Evolutionary conservation across 1,140 invertebrate genomes (phyloP), one percentile per base, ranked within the genome.

Genomic region (Oreohelix idahoensis): DNA sequence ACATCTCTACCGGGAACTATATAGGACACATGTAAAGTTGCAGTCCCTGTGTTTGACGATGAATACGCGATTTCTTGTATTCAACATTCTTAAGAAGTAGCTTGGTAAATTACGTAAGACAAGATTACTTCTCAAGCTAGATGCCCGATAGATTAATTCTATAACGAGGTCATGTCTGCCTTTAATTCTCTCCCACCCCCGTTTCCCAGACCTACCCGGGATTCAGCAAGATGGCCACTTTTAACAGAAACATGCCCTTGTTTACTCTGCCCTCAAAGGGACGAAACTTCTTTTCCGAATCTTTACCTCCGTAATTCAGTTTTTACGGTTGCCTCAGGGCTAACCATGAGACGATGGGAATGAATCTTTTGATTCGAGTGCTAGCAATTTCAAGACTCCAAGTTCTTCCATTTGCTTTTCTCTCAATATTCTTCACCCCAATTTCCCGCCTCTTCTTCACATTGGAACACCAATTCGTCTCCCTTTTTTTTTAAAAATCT

Each of bases 321-420:
- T 74, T 74, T 74, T 74, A 74, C 71, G n/a, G 38, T 74, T 74
- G 71, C 38, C 71, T 42, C 71, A 8, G 39, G 71, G 71, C 38
- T 8, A n/a, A 42, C 35, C 71, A 1, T 42, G 71, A 23, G 39
- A 45, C 11, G 26, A 1, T 74, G 71, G 71, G 42, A 45, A 45
- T n/a, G 71, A 38, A 26, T 74, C 71, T 74, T 74, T 74, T 74
- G 35, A 74, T 42, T 45, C 36, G 71, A 29, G 36, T 45, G 35
- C 35, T 23, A 13, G 71, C 38, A 74, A 74, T 74, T 74, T 74
- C 71, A 74, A 74, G 71, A 10, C 39, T 45, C 38, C 8, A 4
- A n/a, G 35, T 39, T n/a, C 39, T 74, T 74, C 71, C 71, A 45
- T 74, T 74, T 74, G 71, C 39, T 74, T 74, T 45, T 39, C 71